Evolutionary conservation across 2,113 vertebrate species (phyloP).

Genomic region (Poecilia latipinna): DNA sequence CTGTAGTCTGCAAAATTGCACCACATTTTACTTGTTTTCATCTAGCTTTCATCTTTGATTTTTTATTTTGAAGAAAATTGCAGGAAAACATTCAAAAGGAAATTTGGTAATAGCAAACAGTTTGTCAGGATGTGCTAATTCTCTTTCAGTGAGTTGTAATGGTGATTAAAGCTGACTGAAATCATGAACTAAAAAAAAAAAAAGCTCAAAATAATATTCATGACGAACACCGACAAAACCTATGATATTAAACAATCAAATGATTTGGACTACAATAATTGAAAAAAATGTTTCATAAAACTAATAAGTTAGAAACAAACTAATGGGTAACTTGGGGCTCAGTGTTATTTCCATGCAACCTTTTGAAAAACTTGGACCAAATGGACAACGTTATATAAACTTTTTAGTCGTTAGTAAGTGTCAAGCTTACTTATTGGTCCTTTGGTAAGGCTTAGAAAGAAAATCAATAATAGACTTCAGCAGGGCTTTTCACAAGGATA

Average conservation of each 20-base stretch:
- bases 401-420: neutral
- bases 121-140: neutral
- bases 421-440: constrained; percentile 1
- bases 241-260: neutral
- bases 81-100: constrained; percentile 12
- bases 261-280: neutral
- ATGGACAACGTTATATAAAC: neutral
- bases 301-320: neutral
- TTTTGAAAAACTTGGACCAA: neutral
- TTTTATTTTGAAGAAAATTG: neutral
- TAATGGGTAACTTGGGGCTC: neutral
- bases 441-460: constrained; percentile 1
- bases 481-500: neutral
- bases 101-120: neutral
- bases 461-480: neutral
- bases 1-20: constrained; percentile 21
- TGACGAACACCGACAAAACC: neutral
- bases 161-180: neutral
- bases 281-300: neutral
- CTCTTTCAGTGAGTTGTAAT: neutral
- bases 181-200: neutral
- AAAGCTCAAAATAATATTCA: neutral
- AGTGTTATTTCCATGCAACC: neutral
- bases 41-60: constrained; percentile 24
- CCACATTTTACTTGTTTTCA: constrained; percentile 20